A percentile compares a stretch with the other conserved stretches of the same genome.
Evolutionary conservation across 2,888 invertebrate genomes (phyloP).

Genomic region (Zaprionus lineosus): DNA sequence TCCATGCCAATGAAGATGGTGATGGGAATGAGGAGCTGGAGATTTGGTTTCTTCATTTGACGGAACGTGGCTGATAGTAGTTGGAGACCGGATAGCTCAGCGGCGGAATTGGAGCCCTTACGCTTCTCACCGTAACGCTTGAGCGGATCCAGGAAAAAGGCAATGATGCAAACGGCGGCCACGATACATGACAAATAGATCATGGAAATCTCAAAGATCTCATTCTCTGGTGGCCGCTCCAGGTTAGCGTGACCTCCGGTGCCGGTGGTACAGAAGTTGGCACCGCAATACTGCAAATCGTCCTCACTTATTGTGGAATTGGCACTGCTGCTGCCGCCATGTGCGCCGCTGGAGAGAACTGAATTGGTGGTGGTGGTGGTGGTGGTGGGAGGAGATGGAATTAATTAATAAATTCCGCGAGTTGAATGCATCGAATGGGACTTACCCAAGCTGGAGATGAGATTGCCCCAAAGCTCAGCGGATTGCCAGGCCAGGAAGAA

Average conservation of each 20-base stretch:
- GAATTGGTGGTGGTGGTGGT: constrained; percentile 52
- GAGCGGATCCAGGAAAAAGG: constrained; percentile 93
- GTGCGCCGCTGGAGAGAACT: constrained; percentile 89
- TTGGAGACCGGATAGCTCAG: constrained; percentile 90
- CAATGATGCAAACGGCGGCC: constrained; percentile 92
- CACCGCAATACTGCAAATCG: constrained; percentile 87
- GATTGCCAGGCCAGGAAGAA: constrained; percentile 99
- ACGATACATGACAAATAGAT: constrained; percentile 95
- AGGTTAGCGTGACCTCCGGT: constrained; percentile 89
- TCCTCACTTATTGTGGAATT: constrained; percentile 83
- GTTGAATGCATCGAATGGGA: constrained; percentile 6
- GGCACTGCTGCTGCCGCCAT: constrained; percentile 83
- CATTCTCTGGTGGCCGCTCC: constrained; percentile 90
- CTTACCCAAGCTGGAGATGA: constrained; percentile 91
- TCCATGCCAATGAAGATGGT: constrained; percentile 99
- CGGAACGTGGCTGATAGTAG: constrained; percentile 93
- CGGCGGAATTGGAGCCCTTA: constrained; percentile 88
- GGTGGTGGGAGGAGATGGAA: not conserved
- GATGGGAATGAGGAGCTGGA: constrained; percentile 95
- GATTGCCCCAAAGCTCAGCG: constrained; percentile 97
- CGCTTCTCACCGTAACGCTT: constrained; percentile 95
- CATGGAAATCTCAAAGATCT: constrained; percentile 94
- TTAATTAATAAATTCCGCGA: not conserved
- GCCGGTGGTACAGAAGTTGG: constrained; percentile 91
- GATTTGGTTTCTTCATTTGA: constrained; percentile 95